Evolutionary conservation across 2,888 invertebrate species (phyloP).

Genomic region (Apomyelois bistriatella): DNA sequence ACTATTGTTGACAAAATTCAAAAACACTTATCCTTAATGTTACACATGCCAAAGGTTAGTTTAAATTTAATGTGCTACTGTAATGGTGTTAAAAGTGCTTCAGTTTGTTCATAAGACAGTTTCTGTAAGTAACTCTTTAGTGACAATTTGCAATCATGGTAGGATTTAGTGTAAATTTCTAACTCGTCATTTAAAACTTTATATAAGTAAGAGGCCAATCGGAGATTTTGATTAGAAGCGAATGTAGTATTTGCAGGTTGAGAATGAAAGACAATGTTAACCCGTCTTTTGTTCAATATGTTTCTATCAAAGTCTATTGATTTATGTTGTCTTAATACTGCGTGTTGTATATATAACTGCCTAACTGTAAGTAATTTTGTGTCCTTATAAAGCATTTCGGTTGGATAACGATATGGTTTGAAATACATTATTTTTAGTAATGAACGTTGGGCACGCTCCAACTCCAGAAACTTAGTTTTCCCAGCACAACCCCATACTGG

Average conservation of each 20-base stretch:
- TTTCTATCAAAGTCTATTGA: background rate
- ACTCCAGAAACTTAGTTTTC: background rate
- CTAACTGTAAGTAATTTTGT: background rate
- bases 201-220: background rate
- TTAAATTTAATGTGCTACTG: conserved; percentile 15
- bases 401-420: background rate
- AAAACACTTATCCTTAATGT: too few species aligned
- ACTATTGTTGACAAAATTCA: too few species aligned
- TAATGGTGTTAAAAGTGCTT: background rate
- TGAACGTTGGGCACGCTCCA: background rate
- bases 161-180: background rate
- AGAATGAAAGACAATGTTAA: background rate
- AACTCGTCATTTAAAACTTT: background rate
- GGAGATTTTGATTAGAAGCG: background rate
- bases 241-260: background rate
- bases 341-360: background rate
- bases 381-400: background rate
- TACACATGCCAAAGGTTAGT: background rate
- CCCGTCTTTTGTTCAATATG: background rate
- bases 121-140: background rate
- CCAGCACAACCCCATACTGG: background rate
- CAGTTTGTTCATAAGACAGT: background rate
- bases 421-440: background rate
- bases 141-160: background rate
- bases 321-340: background rate